These are phyloP conservation scores for Xylocampa areola DNA, from an alignment of 2,888 invertebrate genomes.

Conservation along the genomic window DNA sequence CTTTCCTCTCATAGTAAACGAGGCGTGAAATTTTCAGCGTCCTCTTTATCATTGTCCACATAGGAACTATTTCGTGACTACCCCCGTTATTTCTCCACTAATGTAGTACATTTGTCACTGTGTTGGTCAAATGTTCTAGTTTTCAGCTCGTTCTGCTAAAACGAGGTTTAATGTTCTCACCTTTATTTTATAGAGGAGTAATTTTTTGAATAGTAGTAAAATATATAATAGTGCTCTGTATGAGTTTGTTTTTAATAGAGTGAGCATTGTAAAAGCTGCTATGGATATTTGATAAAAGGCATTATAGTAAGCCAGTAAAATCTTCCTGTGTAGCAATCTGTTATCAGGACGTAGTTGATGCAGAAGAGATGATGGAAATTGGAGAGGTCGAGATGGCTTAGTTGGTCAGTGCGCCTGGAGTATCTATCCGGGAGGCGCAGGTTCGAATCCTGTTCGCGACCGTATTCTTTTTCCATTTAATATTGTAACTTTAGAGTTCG, in stretches of 20 bases:
- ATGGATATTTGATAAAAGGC: background rate
- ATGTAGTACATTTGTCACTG: constrained; percentile 61
- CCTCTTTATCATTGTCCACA: constrained; percentile 59
- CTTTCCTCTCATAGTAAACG: constrained; percentile 9
- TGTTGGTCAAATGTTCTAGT: constrained; percentile 57
- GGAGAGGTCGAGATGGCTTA: no score
- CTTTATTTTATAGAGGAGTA: constrained; percentile 30
- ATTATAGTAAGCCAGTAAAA: no score
- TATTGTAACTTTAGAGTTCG: no score
- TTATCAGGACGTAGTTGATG: no score
- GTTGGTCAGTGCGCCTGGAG: no score
- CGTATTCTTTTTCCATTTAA: no score
- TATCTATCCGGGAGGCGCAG: no score
- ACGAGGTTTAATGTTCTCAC: constrained; percentile 54
- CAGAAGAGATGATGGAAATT: no score
- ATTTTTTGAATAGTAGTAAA: constrained; percentile 21
- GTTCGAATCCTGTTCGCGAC: no score
- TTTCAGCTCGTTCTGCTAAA: constrained; percentile 55
- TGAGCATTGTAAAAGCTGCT: background rate
- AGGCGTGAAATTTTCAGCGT: constrained; percentile 49
- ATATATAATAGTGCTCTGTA: constrained; percentile 4
- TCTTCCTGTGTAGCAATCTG: no score
- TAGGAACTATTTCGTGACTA: constrained; percentile 58
- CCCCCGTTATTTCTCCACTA: constrained; percentile 56
- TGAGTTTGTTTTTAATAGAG: background rate